These are phyloP conservation scores for Chalcis sispes DNA, from an alignment of 2,888 invertebrate species.

Conservation along the genomic window DNA sequence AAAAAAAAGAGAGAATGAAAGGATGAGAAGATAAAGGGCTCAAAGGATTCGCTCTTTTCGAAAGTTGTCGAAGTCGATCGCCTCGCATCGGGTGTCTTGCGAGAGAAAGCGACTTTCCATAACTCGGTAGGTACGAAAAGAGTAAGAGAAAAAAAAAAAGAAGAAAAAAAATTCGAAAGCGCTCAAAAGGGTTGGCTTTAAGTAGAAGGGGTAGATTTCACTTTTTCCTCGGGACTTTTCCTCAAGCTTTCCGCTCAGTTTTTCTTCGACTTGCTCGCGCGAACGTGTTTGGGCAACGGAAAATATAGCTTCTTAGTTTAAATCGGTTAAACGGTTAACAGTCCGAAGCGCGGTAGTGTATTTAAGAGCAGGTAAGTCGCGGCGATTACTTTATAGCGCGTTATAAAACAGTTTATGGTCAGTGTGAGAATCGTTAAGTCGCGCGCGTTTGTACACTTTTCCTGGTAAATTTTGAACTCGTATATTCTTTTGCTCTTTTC, in stretches of 20 bases:
- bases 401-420: slow-evolving; percentile 65
- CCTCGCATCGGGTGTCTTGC: slow-evolving; percentile 57
- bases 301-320: no score
- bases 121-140: no score
- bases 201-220: slow-evolving; percentile 68
- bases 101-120: slow-evolving; percentile 2
- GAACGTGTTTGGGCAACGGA: background rate
- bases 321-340: slow-evolving; percentile 40
- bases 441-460: slow-evolving; percentile 43
- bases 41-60: slow-evolving; percentile 51
- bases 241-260: slow-evolving; percentile 59
- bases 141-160: no score
- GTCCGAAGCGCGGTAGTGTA: slow-evolving; percentile 38
- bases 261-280: slow-evolving; percentile 37
- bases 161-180: slow-evolving; percentile 59
- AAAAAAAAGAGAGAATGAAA: slow-evolving; percentile 29
- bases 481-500: slow-evolving; percentile 50
- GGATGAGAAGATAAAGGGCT: no score
- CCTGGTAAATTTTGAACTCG: slow-evolving; percentile 51
- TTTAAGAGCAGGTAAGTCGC: slow-evolving; percentile 61
- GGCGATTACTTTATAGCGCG: slow-evolving; percentile 66
- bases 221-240: slow-evolving; percentile 60
- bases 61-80: slow-evolving; percentile 48
- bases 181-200: slow-evolving; percentile 58
- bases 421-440: slow-evolving; percentile 61